Conservation (phyloP, 2,888 invertebrate species). For the Drosophila nigritarsus region DNA sequence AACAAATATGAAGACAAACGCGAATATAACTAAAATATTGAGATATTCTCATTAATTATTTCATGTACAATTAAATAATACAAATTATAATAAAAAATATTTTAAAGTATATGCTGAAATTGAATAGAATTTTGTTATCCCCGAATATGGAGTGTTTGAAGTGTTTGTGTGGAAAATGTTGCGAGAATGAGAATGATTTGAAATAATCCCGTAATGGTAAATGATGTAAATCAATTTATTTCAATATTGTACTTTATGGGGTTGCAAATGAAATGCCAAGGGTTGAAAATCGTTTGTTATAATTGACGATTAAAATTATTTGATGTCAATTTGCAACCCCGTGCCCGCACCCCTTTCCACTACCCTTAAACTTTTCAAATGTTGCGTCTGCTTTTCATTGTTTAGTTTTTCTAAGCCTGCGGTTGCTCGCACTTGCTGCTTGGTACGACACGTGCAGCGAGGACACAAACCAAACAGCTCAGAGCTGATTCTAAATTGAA, state of each 20-base stretch:
- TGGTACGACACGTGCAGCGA: slow-evolving; percentile 19
- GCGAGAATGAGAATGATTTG: not conserved
- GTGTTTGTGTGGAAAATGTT: not conserved
- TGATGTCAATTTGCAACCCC: slow-evolving; percentile 8
- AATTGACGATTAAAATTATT: not conserved
- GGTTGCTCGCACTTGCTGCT: slow-evolving; percentile 1
- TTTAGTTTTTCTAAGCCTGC: not conserved
- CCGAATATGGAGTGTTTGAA: no score
- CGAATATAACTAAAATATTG: slow-evolving; percentile 63
- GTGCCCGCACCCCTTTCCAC: not conserved
- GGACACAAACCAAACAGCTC: slow-evolving; percentile 9
- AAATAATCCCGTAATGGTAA: not conserved
- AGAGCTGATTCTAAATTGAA: not conserved
- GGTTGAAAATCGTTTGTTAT: slow-evolving; percentile 7
- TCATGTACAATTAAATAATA: slow-evolving; percentile 68
- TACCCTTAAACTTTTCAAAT: not conserved
- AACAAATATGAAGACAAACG: slow-evolving; percentile 46
- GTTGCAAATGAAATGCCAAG: slow-evolving; percentile 4
- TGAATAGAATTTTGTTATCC: not conserved
- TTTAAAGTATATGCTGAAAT: slow-evolving; percentile 57
- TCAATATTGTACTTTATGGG: not conserved
- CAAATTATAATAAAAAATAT: slow-evolving; percentile 65
- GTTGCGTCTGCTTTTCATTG: not conserved
- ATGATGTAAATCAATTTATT: not conserved
- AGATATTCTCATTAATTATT: slow-evolving; percentile 78